Evolutionary conservation across 2,113 vertebrate genomes (phyloP).

Genomic region (Sylvilagus bachmani): DNA sequence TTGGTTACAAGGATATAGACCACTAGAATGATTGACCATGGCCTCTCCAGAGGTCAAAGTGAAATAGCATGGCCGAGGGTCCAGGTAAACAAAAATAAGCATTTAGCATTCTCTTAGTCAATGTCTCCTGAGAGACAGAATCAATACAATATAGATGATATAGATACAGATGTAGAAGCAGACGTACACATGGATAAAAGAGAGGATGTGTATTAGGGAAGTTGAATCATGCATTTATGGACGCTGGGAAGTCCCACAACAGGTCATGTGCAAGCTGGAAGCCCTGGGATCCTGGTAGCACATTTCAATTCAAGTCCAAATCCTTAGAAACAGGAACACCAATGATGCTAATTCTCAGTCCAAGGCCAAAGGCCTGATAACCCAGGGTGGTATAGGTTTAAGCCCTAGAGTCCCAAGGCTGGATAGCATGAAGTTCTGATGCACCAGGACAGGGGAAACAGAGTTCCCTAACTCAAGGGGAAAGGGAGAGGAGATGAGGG

Average conservation of each 20-base stretch:
- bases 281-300: background rate
- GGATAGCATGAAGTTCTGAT: background rate
- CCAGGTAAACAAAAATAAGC: background rate
- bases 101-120: background rate
- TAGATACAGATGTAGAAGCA: background rate
- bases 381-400: background rate
- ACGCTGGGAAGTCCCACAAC: background rate
- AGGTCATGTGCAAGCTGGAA: background rate
- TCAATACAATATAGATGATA: background rate
- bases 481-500: too few species aligned
- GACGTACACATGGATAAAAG: background rate
- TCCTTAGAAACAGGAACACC: background rate
- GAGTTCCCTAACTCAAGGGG: too few species aligned
- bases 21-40: background rate
- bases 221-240: background rate
- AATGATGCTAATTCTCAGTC: background rate
- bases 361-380: background rate
- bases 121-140: background rate
- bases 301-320: background rate
- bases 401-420: background rate
- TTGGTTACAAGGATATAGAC: background rate
- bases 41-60: background rate
- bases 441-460: background rate
- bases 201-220: background rate
- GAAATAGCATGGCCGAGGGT: background rate